phyloP scores from a whole-genome alignment of 1,140 invertebrate species.

The Eriosoma lanigerum region DNA sequence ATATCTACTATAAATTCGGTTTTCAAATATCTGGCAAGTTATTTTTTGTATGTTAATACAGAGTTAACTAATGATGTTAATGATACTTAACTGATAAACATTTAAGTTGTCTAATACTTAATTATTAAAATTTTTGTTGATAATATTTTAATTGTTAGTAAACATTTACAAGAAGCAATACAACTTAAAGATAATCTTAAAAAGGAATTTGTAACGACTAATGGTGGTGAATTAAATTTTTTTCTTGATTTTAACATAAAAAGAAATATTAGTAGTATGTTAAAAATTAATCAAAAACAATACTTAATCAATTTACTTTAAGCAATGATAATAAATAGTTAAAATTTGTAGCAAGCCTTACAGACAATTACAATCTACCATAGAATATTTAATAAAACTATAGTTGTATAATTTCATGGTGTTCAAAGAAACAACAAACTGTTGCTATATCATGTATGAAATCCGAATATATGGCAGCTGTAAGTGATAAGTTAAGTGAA shows the following conservation, averaged over 20 bases:
- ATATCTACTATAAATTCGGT: not conserved
- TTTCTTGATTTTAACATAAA: conserved; percentile 33
- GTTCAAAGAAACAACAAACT: too few relatives aligned
- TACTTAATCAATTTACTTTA: too few relatives aligned
- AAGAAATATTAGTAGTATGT: not conserved
- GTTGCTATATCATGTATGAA: too few relatives aligned
- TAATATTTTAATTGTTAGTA: conserved; percentile 36
- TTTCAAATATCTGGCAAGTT: not conserved
- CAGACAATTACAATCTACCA: too few relatives aligned
- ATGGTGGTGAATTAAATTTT: conserved; percentile 10
- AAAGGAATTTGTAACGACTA: conserved; percentile 31
- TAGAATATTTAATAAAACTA: too few relatives aligned
- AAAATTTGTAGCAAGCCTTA: too few relatives aligned
- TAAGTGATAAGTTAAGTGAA: too few relatives aligned
- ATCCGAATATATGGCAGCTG: too few relatives aligned
- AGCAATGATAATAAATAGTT: too few relatives aligned
- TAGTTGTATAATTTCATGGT: too few relatives aligned
- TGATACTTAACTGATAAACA: not conserved
- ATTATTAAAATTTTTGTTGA: too few relatives aligned
- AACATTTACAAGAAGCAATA: not conserved
- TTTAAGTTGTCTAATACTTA: conserved; percentile 26
- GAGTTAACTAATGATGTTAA: not conserved
- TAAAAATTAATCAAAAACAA: conserved; percentile 14
- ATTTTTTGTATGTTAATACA: not conserved
- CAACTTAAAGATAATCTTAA: conserved; percentile 22